These are phyloP conservation scores for Hippoglossus hippoglossus DNA, from an alignment of 2,797 vertebrate genomes.

Conservation along the genomic window DNA sequence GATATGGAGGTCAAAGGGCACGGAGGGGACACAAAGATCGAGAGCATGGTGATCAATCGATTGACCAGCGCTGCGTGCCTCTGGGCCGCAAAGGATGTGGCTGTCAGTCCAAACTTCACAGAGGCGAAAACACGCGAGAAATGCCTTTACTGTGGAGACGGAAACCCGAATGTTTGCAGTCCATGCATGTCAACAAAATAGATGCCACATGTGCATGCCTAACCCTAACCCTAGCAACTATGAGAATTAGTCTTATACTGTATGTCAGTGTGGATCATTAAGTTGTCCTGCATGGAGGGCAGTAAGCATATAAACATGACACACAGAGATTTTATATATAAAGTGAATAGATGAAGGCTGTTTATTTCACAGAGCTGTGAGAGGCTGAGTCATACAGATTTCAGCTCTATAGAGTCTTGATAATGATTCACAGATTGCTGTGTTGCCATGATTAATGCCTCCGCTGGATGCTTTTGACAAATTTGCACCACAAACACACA, in stretches of 20 bases:
- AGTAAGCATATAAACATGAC: conserved; percentile 27
- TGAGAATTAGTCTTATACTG: conserved; percentile 13
- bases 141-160: conserved; percentile 17
- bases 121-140: conserved; percentile 40
- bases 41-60: conserved; percentile 59
- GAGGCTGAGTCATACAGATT: conserved; percentile 49
- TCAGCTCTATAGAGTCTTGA: conserved; percentile 23
- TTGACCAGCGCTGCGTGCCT: conserved; percentile 37
- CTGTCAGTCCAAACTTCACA: conserved; percentile 56
- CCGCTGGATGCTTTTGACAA: conserved; percentile 50
- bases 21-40: conserved; percentile 45
- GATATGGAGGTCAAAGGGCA: conserved; percentile 65
- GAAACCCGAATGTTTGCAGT: conserved; percentile 12
- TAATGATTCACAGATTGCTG: conserved; percentile 68
- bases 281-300: conserved; percentile 6
- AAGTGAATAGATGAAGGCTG: conserved; percentile 19
- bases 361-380: conserved; percentile 23
- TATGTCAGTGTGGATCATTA: conserved; percentile 28
- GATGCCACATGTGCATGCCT: conserved; percentile 46
- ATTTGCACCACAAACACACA: conserved; percentile 48
- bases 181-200: conserved; percentile 36
- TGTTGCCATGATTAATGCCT: conserved; percentile 68
- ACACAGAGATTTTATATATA: conserved; percentile 9
- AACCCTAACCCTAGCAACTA: conserved; percentile 1
- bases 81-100: conserved; percentile 48